Conservation (phyloP, 2,888 invertebrate species). For the Argynnis bischoffii region DNA sequence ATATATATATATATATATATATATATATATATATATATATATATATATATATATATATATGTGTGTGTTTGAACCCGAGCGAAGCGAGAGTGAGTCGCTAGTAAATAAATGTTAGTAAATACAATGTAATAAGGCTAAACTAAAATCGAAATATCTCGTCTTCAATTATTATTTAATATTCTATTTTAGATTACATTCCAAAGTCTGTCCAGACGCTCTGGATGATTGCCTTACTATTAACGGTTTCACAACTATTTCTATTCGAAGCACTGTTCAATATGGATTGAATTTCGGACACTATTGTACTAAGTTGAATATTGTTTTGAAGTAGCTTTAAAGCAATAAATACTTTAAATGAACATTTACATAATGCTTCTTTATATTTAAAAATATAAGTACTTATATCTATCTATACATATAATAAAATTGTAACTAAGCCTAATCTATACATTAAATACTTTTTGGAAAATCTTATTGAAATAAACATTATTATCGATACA, state of each 20-base stretch:
- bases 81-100: no score
- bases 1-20: no score
- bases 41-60: no score
- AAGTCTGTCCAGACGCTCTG: slow-evolving; percentile 9
- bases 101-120: not conserved
- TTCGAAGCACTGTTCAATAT: slow-evolving; percentile 16
- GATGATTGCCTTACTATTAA: slow-evolving; percentile 17
- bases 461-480: no score
- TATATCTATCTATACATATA: no score
- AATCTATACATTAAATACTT: no score
- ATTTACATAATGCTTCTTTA: no score
- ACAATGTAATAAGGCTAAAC: not conserved
- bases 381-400: no score
- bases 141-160: not conserved
- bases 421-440: no score
- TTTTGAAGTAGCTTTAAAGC: slow-evolving; percentile 1
- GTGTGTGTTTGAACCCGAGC: no score
- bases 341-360: not conserved
- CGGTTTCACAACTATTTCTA: slow-evolving; percentile 23
- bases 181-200: not conserved
- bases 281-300: slow-evolving; percentile 17
- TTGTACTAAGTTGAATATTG: slow-evolving; percentile 5
- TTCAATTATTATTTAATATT: slow-evolving; percentile 16
- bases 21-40: no score
- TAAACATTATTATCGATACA: no score